phyloP scores from a whole-genome alignment of 2,113 vertebrate genomes.

The Ptilorrhoa leucosticta region DNA sequence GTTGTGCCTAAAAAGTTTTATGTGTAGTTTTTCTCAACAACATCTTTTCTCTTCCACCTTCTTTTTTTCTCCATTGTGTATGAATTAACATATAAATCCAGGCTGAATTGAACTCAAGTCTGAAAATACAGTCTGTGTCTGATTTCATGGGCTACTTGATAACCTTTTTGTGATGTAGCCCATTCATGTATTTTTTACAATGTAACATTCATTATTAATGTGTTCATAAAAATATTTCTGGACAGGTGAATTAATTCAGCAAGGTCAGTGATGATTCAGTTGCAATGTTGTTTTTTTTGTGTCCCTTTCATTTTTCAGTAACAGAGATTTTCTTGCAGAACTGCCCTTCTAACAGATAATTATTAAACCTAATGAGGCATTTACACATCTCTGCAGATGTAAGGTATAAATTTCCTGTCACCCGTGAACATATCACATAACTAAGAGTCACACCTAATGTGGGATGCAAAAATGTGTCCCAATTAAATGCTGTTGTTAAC shows the following conservation, averaged over 20 bases:
- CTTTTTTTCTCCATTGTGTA: background rate
- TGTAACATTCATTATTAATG: background rate
- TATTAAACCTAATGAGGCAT: constrained; percentile 41
- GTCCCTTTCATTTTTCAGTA: background rate
- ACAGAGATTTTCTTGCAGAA: background rate
- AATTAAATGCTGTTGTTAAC: constrained; percentile 45
- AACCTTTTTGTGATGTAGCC: background rate
- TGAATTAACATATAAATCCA: background rate
- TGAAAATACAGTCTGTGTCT: background rate
- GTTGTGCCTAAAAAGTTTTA: background rate
- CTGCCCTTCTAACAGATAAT: constrained; percentile 19
- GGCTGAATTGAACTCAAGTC: background rate
- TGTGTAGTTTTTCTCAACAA: background rate
- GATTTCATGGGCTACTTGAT: background rate
- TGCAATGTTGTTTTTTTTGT: background rate
- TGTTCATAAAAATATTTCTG: background rate
- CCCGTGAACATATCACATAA: background rate
- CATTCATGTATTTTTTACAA: background rate
- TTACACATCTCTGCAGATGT: constrained; percentile 9
- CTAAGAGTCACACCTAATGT: background rate
- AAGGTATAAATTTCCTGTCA: constrained; percentile 48
- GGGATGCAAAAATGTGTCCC: constrained; percentile 19
- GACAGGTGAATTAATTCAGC: background rate
- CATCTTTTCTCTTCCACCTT: background rate
- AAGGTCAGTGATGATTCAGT: background rate